A percentile compares a stretch with the other conserved stretches of the same genome.
These are phyloP conservation scores for Morus bassanus DNA, from an alignment of 2,797 vertebrate genomes.

Conservation along the genomic window DNA sequence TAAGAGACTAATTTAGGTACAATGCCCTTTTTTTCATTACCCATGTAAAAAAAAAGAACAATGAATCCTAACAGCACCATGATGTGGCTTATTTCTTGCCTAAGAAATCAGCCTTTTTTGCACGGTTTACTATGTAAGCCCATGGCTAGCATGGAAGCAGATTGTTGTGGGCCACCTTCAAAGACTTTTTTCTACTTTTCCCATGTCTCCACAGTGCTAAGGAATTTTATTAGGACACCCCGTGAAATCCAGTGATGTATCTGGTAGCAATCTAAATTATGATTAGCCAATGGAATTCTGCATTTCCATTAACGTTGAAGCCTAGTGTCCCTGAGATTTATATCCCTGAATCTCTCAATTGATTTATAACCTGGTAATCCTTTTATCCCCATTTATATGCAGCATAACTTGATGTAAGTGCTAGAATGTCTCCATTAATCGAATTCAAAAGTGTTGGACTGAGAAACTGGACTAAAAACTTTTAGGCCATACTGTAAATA, in stretches of 20 bases:
- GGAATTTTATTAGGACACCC: constrained; percentile 24
- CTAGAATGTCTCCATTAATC: constrained; percentile 76
- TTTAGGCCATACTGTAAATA: constrained; percentile 71
- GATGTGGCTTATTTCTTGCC: background rate
- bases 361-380: constrained; percentile 82
- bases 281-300: constrained; percentile 79
- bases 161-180: background rate
- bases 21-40: accelerated
- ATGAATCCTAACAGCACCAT: accelerated
- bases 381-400: constrained; percentile 84
- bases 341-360: constrained; percentile 76
- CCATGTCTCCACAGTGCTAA: background rate
- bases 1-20: background rate
- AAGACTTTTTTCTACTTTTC: background rate
- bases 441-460: constrained; percentile 74
- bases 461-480: constrained; percentile 72
- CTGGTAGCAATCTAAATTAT: constrained; percentile 71
- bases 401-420: constrained; percentile 79
- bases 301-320: constrained; percentile 77
- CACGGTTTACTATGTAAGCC: background rate
- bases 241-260: constrained; percentile 54
- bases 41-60: background rate
- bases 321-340: constrained; percentile 77
- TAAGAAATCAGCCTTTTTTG: background rate
- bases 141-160: background rate